Percentiles rank a stretch among this genome's conserved stretches.
Evolutionary conservation across 2,797 vertebrate genomes (phyloP).

Genomic region (Nothura maculosa): DNA sequence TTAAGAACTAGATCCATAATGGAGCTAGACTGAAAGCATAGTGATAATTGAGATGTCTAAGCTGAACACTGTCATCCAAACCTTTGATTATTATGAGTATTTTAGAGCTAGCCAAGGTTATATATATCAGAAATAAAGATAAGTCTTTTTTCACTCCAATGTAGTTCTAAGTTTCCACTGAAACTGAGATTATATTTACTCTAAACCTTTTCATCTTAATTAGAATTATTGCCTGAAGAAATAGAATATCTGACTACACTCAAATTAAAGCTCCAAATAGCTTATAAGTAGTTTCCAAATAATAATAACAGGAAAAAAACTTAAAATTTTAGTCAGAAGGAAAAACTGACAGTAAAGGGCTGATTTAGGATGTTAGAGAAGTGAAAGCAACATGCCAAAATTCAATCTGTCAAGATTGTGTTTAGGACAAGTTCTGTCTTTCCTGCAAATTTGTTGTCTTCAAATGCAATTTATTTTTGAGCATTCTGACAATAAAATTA

Average conservation of each 20-base stretch:
- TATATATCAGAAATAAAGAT: background rate
- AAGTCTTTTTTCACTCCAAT: background rate
- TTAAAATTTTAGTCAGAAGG: background rate
- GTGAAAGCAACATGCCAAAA: constrained; percentile 1
- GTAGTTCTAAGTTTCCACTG: background rate
- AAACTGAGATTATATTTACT: background rate
- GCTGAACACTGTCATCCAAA: background rate
- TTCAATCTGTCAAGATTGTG: background rate
- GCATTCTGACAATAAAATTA: constrained; percentile 49
- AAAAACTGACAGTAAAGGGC: background rate
- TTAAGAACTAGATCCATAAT: background rate
- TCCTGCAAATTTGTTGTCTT: constrained; percentile 9
- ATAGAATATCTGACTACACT: background rate
- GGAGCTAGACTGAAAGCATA: background rate
- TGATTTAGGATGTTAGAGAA: background rate
- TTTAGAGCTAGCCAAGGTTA: background rate
- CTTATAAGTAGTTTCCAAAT: background rate
- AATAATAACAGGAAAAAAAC: no score
- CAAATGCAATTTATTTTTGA: constrained; percentile 32
- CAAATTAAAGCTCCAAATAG: background rate
- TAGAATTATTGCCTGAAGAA: background rate
- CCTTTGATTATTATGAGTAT: background rate
- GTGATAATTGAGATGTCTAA: background rate
- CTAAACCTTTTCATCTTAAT: constrained; percentile 6
- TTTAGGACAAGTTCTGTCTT: background rate